Base-by-base conservation (phyloP, 2,113 vertebrate species). In the Lycocorax pyrrhopterus region DNA sequence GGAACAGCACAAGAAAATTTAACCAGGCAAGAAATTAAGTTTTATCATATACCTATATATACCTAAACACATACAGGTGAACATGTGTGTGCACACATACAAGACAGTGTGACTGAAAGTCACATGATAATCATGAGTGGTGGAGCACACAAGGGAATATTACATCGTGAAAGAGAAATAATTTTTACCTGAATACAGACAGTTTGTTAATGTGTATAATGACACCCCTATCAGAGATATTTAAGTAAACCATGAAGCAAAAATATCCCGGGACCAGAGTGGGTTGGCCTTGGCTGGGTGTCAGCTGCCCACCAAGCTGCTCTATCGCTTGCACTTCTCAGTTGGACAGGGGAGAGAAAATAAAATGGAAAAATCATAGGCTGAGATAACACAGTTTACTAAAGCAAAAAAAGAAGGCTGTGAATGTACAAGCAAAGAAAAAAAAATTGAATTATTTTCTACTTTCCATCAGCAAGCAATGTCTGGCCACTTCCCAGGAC, bases 1-100 rank as follows among this genome's bases (percentile, higher is more conserved):
- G 97, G 92, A 97, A 92, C 83, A 46, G 81, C 96, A 92, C 94
- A 90, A 96, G 95, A 85, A 95, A 93, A 90, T 90, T 85, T 96
- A 52, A 93, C 67, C 59, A 94, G 62, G 93, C 30, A 90, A 74
- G 69, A 91, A 79, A 95, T 83, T 49, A 90, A 84, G 14, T 72
- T 96, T 52, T 18, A 19, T 63, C 90, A 51, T 78, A 71, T 46
- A 71, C 27, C 46, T 67, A 1, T 41, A 19, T 49, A 37, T 53
- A 41, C 9, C 43, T 82, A 41, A 87, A 86, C 43, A 84, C 41
- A 88, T 9, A n/a, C 5, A 52, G 10, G 16, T 2, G 15, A 60
- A 43, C 14, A 4, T 3, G 6, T 59, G 23, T 18, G 11, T 21
- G 29, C 8, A 43, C 13, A 27, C 7, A n/a, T 41, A 9, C 7